Percentiles rank a stretch among this genome's conserved stretches.
phyloP scores from a whole-genome alignment of 2,888 invertebrate species.

The Ormyrus thymus region DNA sequence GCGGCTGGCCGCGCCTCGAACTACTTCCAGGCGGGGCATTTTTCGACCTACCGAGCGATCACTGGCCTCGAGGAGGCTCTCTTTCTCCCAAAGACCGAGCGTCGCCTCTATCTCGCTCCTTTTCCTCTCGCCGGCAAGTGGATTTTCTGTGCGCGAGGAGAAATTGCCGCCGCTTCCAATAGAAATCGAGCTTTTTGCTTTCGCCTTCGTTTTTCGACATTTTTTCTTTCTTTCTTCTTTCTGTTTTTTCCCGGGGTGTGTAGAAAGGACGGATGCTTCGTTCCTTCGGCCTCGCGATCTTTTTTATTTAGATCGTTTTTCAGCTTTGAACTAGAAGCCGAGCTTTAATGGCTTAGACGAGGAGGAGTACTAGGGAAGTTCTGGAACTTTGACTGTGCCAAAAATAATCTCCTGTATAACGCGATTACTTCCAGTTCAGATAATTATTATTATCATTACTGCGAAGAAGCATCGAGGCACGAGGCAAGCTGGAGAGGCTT shows the following conservation, averaged over 20 bases:
- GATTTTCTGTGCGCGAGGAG: background rate
- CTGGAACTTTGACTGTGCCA: constrained; percentile 9
- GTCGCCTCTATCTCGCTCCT: background rate
- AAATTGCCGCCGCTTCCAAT: background rate
- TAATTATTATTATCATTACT: constrained; percentile 36
- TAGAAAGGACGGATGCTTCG: too few relatives aligned
- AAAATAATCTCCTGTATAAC: constrained; percentile 25
- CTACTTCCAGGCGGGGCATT: constrained; percentile 43
- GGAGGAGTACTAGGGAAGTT: background rate
- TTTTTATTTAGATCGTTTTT: too few relatives aligned
- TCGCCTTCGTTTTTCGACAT: too few relatives aligned
- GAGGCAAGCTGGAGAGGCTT: constrained; percentile 15
- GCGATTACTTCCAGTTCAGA: constrained; percentile 33
- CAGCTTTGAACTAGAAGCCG: too few relatives aligned
- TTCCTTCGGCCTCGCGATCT: too few relatives aligned
- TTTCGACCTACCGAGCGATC: constrained; percentile 50
- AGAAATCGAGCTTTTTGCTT: too few relatives aligned
- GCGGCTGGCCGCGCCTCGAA: constrained; percentile 40
- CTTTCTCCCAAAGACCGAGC: background rate
- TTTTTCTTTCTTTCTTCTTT: too few relatives aligned
- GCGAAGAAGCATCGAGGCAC: constrained; percentile 21
- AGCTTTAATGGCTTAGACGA: too few relatives aligned
- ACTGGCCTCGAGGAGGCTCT: constrained; percentile 9
- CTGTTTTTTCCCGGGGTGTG: too few relatives aligned
- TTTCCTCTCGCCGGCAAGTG: background rate